Base-by-base conservation (phyloP, 2,888 invertebrate species). In the Lithodes maja region DNA sequence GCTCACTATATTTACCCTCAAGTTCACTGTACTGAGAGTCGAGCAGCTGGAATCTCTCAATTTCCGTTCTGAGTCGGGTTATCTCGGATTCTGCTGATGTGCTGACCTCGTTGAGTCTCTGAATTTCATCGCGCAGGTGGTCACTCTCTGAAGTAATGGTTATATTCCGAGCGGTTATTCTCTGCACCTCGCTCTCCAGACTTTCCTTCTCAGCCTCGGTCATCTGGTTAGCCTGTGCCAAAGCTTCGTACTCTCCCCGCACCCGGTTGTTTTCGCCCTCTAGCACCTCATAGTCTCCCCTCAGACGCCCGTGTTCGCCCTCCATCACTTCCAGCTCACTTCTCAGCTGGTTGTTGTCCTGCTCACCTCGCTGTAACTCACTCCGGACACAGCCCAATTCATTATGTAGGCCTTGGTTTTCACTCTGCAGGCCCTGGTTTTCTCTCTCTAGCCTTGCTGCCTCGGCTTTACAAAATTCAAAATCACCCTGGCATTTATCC, bases 291-390 rank as follows among this genome's bases (percentile, higher is more conserved):
- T 86, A 85, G 68, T 86, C 86, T 54, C 87, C 75, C 50, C 86
- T 74, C 50, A 84, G 61, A 71, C 91, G 89, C 1, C 83, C 88
- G 68, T 88, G 90, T 50, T 91, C 91, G 1, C 91, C 91, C 77
- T 91, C 91, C 80, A 91, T 86, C n/a, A 91, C 90, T 68, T 91
- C 91, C 3, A 91, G 71, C 77, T 91, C 91, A 81, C 91, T 91
- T 69, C 89, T 81, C 55, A 91, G 82, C 52, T 90, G 90, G 50
- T 79, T 86, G 49, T 86, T 91, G 75, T 91, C 91, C 12, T 83
- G 83, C n/a, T 86, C 86, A 75, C 54, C 52, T 77, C 90, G 85
- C 12, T 89, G 79, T 17, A 81, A n/a, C 12, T 85, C 75, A 68
- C 84, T 81, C 81, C 85, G 85, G 2, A 71, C 52, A 68, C 84